Evolutionary conservation across 1,140 invertebrate genomes (phyloP).

Genomic region (Drosophila rufa): DNA sequence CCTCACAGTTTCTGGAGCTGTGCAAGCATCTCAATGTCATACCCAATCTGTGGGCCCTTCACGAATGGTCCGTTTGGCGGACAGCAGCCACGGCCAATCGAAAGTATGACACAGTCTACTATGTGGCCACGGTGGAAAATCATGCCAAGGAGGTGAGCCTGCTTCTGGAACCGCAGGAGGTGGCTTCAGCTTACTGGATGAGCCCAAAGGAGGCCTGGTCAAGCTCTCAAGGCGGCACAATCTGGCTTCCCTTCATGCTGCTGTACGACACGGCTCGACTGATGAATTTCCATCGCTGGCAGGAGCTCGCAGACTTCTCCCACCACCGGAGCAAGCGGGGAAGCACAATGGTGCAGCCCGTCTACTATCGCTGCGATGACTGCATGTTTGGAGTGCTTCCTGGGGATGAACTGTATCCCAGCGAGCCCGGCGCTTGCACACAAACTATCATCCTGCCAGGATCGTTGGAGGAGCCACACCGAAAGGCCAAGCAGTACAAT

Average conservation of each 20-base stretch:
- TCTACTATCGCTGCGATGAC: slow-evolving; percentile 82
- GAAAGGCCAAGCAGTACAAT: slow-evolving; percentile 58
- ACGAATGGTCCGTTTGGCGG: slow-evolving; percentile 95
- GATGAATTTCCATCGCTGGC: slow-evolving; percentile 84
- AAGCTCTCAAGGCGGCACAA: slow-evolving; percentile 88
- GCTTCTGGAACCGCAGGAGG: slow-evolving; percentile 64
- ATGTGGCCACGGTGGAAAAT: slow-evolving; percentile 88
- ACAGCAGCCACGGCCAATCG: slow-evolving; percentile 87
- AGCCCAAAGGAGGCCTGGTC: slow-evolving; percentile 77
- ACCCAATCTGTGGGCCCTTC: slow-evolving; percentile 92
- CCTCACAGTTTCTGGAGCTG: slow-evolving; percentile 90
- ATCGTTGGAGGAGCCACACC: slow-evolving; percentile 45
- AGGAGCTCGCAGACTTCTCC: slow-evolving; percentile 79
- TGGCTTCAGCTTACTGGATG: slow-evolving; percentile 57
- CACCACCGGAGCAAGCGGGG: slow-evolving; percentile 71
- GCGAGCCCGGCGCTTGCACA: slow-evolving; percentile 46
- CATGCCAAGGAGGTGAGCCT: slow-evolving; percentile 30
- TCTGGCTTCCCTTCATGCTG: slow-evolving; percentile 87
- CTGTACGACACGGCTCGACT: slow-evolving; percentile 85
- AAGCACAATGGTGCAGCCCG: slow-evolving; percentile 84
- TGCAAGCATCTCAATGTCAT: slow-evolving; percentile 90
- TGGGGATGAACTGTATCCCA: slow-evolving; percentile 83
- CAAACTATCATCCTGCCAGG: slow-evolving; percentile 44
- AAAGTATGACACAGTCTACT: slow-evolving; percentile 93
- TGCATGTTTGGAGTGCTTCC: slow-evolving; percentile 80